Conservation (phyloP, 2,888 invertebrate genomes). For the Baronia brevicornis region DNA sequence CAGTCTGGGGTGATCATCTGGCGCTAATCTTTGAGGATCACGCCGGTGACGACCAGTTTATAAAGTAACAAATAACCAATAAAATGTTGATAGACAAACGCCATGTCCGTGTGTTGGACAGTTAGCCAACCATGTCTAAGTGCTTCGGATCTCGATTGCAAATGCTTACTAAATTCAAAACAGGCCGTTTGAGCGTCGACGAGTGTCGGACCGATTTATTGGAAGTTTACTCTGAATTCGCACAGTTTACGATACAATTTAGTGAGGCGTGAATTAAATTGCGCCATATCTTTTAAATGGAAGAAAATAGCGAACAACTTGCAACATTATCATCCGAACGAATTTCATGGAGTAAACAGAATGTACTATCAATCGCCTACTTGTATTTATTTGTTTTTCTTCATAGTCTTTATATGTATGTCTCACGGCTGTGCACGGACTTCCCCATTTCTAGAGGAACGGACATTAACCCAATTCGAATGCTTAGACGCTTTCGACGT, state of each 20-base stretch:
- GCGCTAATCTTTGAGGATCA: background rate
- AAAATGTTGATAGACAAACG: constrained; percentile 5
- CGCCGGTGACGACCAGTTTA: too few relatives aligned
- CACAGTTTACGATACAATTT: constrained; percentile 20
- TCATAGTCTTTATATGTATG: too few relatives aligned
- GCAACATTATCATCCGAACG: too few relatives aligned
- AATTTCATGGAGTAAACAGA: too few relatives aligned
- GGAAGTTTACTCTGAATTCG: constrained; percentile 40
- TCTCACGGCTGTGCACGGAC: too few relatives aligned
- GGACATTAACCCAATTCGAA: too few relatives aligned
- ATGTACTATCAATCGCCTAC: too few relatives aligned
- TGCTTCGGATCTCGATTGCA: constrained; percentile 56
- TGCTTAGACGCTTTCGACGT: too few relatives aligned
- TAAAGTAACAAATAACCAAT: background rate
- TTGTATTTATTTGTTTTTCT: too few relatives aligned
- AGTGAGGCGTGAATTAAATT: constrained; percentile 11
- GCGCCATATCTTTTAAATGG: constrained; percentile 13
- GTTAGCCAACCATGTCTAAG: constrained; percentile 60
- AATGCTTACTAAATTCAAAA: constrained; percentile 69
- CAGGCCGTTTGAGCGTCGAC: constrained; percentile 60
- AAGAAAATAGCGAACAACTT: too few relatives aligned
- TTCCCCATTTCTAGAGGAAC: too few relatives aligned
- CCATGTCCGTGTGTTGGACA: constrained; percentile 27
- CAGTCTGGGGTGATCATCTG: too few relatives aligned
- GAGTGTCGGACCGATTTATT: constrained; percentile 54